Conservation (phyloP, 2,797 vertebrate genomes). For the Anas capensis region DNA sequence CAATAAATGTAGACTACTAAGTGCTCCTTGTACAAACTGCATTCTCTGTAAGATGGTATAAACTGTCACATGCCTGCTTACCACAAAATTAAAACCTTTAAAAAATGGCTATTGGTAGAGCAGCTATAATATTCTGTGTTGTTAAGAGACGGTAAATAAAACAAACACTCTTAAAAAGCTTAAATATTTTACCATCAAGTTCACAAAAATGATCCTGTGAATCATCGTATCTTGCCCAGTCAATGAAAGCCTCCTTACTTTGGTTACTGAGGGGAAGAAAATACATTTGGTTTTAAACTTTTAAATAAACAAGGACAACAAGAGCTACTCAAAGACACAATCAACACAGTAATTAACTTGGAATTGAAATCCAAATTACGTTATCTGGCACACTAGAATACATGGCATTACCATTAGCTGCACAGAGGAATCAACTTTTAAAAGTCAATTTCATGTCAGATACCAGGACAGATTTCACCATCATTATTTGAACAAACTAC, state of each 20-base stretch:
- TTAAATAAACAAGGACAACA: not conserved
- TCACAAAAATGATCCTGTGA: constrained; percentile 97
- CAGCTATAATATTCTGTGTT: not conserved
- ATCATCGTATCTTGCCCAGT: constrained; percentile 96
- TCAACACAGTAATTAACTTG: not conserved
- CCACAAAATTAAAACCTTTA: not conserved
- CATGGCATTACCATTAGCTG: not conserved
- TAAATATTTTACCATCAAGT: constrained; percentile 88
- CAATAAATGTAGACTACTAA: not conserved
- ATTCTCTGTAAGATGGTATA: not conserved
- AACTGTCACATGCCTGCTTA: not conserved
- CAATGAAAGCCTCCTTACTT: constrained; percentile 94
- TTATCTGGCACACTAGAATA: not conserved
- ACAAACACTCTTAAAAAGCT: constrained; percentile 18
- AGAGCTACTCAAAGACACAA: not conserved
- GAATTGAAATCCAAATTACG: not conserved
- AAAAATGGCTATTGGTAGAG: not conserved
- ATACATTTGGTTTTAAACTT: constrained; percentile 25
- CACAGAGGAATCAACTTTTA: not conserved
- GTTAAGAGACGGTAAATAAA: constrained; percentile 26
- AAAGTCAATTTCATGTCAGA: not conserved
- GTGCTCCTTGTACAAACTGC: not conserved
- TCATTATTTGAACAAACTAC: not conserved
- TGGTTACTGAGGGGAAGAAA: constrained; percentile 84
- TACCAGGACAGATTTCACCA: not conserved